A percentile compares a stretch with the other conserved stretches of the same genome.
phyloP scores from a whole-genome alignment of 2,113 vertebrate genomes.

The Neogobius melanostomus region DNA sequence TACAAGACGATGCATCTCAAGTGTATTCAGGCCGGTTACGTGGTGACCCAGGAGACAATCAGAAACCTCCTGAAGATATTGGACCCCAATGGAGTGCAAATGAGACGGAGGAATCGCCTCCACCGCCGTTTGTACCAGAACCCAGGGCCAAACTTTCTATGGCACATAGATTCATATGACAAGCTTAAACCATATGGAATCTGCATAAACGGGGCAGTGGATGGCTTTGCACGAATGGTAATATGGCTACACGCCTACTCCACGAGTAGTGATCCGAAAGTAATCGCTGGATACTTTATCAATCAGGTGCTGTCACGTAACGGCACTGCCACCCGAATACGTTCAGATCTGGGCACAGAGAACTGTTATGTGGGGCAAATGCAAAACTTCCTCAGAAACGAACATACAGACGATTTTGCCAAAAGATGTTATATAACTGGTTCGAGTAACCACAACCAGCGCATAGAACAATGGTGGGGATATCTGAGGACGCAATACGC shows the following conservation, averaged over 20 bases:
- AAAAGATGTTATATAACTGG: background rate
- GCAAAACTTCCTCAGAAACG: background rate
- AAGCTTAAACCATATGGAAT: constrained; percentile 15
- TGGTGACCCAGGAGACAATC: background rate
- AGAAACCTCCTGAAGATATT: constrained; percentile 5
- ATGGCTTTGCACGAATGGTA: no score
- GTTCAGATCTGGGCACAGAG: background rate
- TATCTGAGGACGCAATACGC: no score
- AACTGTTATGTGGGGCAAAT: background rate
- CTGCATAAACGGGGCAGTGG: background rate
- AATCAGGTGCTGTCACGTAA: background rate
- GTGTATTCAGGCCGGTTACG: background rate
- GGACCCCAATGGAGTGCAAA: constrained; percentile 5
- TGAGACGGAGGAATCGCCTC: background rate
- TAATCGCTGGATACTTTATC: background rate
- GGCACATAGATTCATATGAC: constrained; percentile 30
- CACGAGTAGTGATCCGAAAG: background rate
- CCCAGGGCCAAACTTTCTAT: background rate
- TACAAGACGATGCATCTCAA: no score
- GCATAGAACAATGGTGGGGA: background rate
- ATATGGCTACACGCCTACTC: no score
- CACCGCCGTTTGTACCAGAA: background rate
- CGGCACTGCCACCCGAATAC: background rate
- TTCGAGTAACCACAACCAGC: background rate
- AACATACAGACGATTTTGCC: background rate